Conservation (phyloP, 1,140 invertebrate species). For the Oscheius sp. region DNA sequence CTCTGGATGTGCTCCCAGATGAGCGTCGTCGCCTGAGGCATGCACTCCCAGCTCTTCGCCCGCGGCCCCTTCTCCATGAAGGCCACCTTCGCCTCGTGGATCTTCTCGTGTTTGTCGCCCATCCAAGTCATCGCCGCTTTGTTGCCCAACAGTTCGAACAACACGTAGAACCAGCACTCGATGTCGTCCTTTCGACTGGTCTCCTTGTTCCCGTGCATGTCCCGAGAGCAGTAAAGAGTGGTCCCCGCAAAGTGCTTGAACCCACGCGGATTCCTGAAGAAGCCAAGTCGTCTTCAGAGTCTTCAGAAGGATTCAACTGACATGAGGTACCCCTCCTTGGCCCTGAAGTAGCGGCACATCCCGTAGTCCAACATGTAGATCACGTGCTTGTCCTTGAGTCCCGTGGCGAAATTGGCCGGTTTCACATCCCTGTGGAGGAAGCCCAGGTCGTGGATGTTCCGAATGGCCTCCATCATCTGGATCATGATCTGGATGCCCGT, state of each 20-base stretch:
- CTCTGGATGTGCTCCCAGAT: background rate
- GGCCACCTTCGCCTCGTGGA: background rate
- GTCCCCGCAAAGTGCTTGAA: background rate
- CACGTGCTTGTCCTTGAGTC: background rate
- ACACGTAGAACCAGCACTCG: constrained; percentile 2
- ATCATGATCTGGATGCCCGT: background rate
- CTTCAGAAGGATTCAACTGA: background rate
- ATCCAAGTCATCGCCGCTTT: background rate
- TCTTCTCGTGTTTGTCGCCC: background rate
- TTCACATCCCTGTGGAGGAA: constrained; percentile 16
- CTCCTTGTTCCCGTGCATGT: background rate
- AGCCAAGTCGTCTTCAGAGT: background rate
- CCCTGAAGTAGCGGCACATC: constrained; percentile 5
- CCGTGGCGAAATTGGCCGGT: constrained; percentile 3
- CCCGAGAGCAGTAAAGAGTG: background rate
- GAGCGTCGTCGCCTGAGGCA: background rate
- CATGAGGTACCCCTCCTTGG: background rate
- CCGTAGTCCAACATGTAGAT: constrained; percentile 13
- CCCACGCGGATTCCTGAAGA: background rate
- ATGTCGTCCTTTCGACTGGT: background rate
- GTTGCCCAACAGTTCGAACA: background rate
- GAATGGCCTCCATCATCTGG: background rate
- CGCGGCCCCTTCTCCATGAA: background rate
- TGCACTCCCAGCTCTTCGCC: background rate
- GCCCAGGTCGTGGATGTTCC: constrained; percentile 15